Percentiles rank a stretch among this genome's conserved stretches.
Conservation (phyloP, 2,797 vertebrate species). For the Falco concolor region DNA sequence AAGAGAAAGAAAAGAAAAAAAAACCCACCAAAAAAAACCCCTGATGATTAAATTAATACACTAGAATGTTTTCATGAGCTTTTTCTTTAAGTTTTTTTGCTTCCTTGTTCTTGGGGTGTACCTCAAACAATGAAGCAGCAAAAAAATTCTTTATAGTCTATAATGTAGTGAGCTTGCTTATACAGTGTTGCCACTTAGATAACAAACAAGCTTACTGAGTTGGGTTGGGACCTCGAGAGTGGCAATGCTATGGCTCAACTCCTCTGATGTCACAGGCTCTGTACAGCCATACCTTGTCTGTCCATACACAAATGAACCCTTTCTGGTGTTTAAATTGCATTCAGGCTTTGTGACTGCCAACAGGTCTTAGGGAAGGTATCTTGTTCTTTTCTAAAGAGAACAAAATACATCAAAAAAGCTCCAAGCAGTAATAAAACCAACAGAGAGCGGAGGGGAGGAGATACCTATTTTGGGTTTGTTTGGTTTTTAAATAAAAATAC, state of each 20-base stretch:
- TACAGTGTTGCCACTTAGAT: background rate
- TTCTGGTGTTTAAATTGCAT: background rate
- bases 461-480: background rate
- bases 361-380: background rate
- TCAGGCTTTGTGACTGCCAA: background rate
- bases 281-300: background rate
- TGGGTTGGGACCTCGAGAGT: background rate
- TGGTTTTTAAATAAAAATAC: background rate
- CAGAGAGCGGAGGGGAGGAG: rapidly evolving
- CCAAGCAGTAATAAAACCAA: background rate
- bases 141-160: background rate
- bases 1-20: background rate
- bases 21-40: background rate
- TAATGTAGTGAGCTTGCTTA: background rate
- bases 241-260: background rate
- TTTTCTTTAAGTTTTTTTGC: background rate
- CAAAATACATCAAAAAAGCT: background rate
- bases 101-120: background rate
- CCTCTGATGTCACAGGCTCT: background rate
- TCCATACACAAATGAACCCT: background rate
- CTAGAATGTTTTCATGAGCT: background rate
- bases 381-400: background rate
- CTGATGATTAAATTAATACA: background rate
- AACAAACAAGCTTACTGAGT: background rate
- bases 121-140: background rate